These are phyloP conservation scores for Sanderia malayensis DNA, from an alignment of 30 jellyfish, hydroid and myxozoan genomes.

Conservation along the genomic window DNA sequence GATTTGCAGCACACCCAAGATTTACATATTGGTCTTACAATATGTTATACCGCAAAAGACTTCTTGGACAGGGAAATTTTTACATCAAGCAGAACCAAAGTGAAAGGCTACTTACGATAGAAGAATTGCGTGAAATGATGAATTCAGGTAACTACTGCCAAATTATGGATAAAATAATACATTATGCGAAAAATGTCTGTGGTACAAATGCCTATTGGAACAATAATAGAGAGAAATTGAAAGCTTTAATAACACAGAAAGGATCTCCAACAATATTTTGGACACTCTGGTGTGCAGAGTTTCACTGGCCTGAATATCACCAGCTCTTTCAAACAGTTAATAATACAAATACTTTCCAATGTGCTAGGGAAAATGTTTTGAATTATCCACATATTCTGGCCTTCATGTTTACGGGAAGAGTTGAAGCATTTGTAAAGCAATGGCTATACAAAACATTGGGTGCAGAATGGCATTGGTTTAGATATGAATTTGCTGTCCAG, in stretches of 20 bases:
- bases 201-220: slow-evolving; percentile 58
- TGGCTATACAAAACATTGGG: slow-evolving; percentile 57
- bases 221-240: slow-evolving; percentile 19
- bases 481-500: no score
- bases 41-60: slow-evolving; percentile 49
- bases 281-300: slow-evolving; percentile 65
- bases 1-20: slow-evolving; percentile 63
- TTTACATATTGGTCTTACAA: slow-evolving; percentile 52
- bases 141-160: neutral
- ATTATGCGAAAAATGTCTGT: slow-evolving; percentile 48
- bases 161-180: slow-evolving; percentile 26
- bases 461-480: slow-evolving; percentile 64
- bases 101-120: slow-evolving; percentile 34
- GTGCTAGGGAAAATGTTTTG: slow-evolving; percentile 27
- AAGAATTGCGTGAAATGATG: slow-evolving; percentile 46
- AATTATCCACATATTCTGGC: slow-evolving; percentile 42
- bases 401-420: slow-evolving; percentile 38
- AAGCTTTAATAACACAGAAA: slow-evolving; percentile 27
- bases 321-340: neutral
- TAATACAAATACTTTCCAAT: no score
- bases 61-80: slow-evolving; percentile 36
- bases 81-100: slow-evolving; percentile 45
- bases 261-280: slow-evolving; percentile 59
- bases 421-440: slow-evolving; percentile 37
- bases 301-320: slow-evolving; percentile 47